phyloP scores from a whole-genome alignment of 53 echinoderm and acorn worm species.

The Actinopyga echinites region DNA sequence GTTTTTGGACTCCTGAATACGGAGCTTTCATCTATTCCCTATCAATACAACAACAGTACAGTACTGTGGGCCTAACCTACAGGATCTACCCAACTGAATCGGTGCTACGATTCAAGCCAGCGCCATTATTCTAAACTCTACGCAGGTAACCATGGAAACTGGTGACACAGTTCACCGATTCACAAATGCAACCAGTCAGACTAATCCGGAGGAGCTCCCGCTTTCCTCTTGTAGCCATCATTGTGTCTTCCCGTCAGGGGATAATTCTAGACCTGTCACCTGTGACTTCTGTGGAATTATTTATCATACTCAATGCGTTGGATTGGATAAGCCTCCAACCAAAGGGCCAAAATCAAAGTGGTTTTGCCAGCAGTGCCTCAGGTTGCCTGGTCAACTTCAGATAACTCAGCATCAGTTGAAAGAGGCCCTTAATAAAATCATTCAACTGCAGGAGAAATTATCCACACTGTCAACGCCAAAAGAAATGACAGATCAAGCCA shows the following conservation, averaged over 20 bases:
- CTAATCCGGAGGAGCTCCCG: not conserved
- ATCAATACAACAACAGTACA: no score
- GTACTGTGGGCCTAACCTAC: no score
- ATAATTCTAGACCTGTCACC: not conserved
- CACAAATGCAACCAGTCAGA: slow-evolving; percentile 18
- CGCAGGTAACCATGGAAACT: not conserved
- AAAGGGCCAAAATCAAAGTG: slow-evolving; percentile 6
- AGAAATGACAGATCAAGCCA: not conserved
- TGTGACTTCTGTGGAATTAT: slow-evolving; percentile 15
- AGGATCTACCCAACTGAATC: no score
- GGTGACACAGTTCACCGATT: slow-evolving; percentile 2
- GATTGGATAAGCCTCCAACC: not conserved
- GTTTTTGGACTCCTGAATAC: no score
- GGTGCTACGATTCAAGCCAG: no score
- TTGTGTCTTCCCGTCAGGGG: not conserved
- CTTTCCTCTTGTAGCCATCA: not conserved
- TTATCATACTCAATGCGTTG: not conserved
- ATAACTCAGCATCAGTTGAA: not conserved
- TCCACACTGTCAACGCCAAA: not conserved
- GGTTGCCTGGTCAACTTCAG: not conserved
- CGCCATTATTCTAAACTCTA: no score
- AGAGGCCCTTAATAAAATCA: not conserved
- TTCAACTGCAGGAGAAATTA: slow-evolving; percentile 11
- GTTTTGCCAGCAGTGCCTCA: slow-evolving; percentile 8
- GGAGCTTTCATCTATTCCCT: no score